Conservation (phyloP, 37 sponge, comb jelly and placozoan genomes). For the Spongilla lacustris region DNA sequence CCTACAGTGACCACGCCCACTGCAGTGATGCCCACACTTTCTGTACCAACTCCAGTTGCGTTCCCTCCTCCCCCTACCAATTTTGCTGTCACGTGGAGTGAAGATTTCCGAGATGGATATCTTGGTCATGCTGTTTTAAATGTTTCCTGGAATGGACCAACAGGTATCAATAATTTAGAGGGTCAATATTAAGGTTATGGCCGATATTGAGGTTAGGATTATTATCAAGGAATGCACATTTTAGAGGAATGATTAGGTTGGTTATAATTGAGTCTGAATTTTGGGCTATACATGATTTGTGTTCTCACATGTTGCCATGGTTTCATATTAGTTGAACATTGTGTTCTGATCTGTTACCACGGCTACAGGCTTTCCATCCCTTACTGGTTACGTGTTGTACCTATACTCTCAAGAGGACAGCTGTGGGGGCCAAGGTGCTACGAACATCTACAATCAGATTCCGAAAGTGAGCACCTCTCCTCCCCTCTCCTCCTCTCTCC, state of each 20-base stretch:
- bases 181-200: too few species aligned
- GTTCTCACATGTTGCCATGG: too few species aligned
- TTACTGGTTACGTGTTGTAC: neutral
- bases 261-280: too few species aligned
- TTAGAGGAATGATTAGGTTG: too few species aligned
- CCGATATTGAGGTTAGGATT: too few species aligned
- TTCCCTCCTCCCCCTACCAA: constrained; percentile 18
- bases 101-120: constrained; percentile 39
- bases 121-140: constrained; percentile 47
- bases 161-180: neutral
- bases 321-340: too few species aligned
- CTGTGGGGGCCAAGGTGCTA: neutral
- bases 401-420: neutral
- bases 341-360: neutral
- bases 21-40: neutral
- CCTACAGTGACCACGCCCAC: neutral
- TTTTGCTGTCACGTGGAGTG: neutral
- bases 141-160: constrained; percentile 37
- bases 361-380: too few species aligned
- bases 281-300: too few species aligned
- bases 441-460: neutral
- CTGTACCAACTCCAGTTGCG: neutral
- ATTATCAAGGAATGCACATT: too few species aligned
- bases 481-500: too few species aligned
- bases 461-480: neutral